Evolutionary conservation across 2,888 invertebrate species (phyloP).

Genomic region (Aleiodes alternator): DNA sequence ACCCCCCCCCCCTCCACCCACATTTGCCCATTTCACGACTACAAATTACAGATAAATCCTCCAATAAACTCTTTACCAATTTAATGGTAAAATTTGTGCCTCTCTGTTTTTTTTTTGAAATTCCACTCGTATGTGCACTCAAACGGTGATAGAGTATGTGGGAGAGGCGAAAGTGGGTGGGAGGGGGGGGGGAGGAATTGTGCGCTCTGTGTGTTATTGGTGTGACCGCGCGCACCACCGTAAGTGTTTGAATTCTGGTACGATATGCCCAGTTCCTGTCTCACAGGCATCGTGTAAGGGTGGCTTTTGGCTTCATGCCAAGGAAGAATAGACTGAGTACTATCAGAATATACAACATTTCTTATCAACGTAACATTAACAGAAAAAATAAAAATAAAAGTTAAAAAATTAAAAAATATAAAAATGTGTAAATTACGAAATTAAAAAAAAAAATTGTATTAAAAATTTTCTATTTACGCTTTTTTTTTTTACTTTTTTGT

Average conservation of each 20-base stretch:
- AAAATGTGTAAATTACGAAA: background rate
- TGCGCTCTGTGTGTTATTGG: conserved; percentile 32
- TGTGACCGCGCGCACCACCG: conserved; percentile 38
- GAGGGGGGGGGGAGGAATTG: conserved; percentile 15
- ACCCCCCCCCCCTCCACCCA: background rate
- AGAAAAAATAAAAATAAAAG: background rate
- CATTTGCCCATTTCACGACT: conserved; percentile 11
- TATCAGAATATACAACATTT: background rate
- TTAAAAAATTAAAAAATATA: background rate
- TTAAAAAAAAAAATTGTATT: background rate
- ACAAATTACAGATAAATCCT: conserved; percentile 15
- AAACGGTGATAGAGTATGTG: conserved; percentile 26
- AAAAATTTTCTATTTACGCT: no score
- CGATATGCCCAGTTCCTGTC: conserved; percentile 60
- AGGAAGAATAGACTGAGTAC: background rate
- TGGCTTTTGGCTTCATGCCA: conserved; percentile 46
- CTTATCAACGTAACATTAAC: background rate
- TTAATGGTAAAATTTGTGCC: background rate
- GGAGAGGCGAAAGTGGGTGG: background rate
- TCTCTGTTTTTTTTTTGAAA: background rate
- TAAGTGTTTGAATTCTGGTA: conserved; percentile 49
- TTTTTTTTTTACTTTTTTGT: conserved; percentile 5
- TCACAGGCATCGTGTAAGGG: conserved; percentile 66
- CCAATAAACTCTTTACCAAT: conserved; percentile 3
- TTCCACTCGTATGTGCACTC: conserved; percentile 28